phyloP scores from a whole-genome alignment of 2,888 invertebrate species.

The Agrotis exclamationis region DNA sequence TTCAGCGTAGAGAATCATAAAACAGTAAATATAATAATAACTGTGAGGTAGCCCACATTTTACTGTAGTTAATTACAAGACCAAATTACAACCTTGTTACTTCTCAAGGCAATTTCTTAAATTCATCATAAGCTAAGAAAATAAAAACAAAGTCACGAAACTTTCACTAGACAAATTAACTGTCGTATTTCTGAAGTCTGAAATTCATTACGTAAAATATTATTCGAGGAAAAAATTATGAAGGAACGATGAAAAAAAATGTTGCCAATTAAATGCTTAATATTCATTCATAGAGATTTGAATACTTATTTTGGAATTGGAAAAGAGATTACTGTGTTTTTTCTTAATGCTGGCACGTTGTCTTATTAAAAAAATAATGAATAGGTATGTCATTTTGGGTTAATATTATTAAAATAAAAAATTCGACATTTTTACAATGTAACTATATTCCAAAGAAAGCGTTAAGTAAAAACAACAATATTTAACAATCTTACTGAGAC shows the following conservation, averaged over 20 bases:
- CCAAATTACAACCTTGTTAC: too few relatives aligned
- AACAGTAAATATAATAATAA: too few relatives aligned
- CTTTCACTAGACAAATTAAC: slow-evolving; percentile 10
- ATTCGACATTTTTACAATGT: background rate
- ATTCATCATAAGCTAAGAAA: slow-evolving; percentile 6
- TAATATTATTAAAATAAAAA: background rate
- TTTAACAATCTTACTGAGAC: too few relatives aligned
- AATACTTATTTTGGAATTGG: too few relatives aligned
- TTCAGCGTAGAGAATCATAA: too few relatives aligned
- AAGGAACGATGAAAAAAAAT: slow-evolving; percentile 2
- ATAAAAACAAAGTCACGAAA: slow-evolving; percentile 15
- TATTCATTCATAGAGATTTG: too few relatives aligned
- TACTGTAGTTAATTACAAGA: too few relatives aligned
- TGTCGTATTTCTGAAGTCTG: background rate
- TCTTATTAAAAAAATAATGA: background rate
- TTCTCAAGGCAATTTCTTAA: background rate
- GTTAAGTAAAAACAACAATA: too few relatives aligned
- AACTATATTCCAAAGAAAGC: too few relatives aligned
- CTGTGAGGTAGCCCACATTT: too few relatives aligned
- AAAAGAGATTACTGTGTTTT: too few relatives aligned
- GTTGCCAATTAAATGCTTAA: background rate
- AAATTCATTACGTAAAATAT: slow-evolving; percentile 16
- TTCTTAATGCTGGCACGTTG: background rate
- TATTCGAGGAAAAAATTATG: slow-evolving; percentile 6
- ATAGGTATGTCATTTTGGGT: too few relatives aligned